Evolutionary conservation across 1,140 invertebrate genomes (phyloP).

Genomic region (Lordiphosa clarofinis): DNA sequence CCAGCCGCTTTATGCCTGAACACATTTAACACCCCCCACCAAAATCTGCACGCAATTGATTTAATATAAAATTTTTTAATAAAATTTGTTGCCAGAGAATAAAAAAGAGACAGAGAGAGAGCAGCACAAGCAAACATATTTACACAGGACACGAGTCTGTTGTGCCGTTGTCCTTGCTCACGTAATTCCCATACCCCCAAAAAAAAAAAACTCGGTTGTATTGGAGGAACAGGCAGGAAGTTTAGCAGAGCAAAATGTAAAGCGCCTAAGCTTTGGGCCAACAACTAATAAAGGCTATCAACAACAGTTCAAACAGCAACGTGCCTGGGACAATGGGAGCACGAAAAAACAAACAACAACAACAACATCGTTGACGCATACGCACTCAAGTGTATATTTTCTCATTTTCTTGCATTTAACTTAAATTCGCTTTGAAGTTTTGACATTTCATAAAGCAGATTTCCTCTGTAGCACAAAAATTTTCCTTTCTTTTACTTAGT

Average conservation of each 20-base stretch:
- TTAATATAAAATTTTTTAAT: constrained; percentile 78
- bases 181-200: constrained; percentile 10
- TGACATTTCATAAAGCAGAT: constrained; percentile 78
- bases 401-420: constrained; percentile 78
- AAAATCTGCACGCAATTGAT: constrained; percentile 74
- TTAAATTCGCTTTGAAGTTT: constrained; percentile 78
- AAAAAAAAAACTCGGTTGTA: constrained; percentile 14
- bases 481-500: constrained; percentile 8
- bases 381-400: constrained; percentile 79
- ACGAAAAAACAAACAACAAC: constrained; percentile 10
- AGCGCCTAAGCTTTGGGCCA: constrained; percentile 68
- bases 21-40: constrained; percentile 57
- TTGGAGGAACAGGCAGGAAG: constrained; percentile 16
- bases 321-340: neutral
- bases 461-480: constrained; percentile 22
- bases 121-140: constrained; percentile 47
- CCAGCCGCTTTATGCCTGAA: constrained; percentile 54
- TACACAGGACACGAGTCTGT: constrained; percentile 36
- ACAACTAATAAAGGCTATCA: constrained; percentile 77
- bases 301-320: constrained; percentile 72
- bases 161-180: constrained; percentile 19
- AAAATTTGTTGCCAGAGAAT: constrained; percentile 56
- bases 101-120: constrained; percentile 8
- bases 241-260: constrained; percentile 44
- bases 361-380: constrained; percentile 42